Conservation (phyloP, 2,888 invertebrate genomes). For the Sthenelais limicola region DNA sequence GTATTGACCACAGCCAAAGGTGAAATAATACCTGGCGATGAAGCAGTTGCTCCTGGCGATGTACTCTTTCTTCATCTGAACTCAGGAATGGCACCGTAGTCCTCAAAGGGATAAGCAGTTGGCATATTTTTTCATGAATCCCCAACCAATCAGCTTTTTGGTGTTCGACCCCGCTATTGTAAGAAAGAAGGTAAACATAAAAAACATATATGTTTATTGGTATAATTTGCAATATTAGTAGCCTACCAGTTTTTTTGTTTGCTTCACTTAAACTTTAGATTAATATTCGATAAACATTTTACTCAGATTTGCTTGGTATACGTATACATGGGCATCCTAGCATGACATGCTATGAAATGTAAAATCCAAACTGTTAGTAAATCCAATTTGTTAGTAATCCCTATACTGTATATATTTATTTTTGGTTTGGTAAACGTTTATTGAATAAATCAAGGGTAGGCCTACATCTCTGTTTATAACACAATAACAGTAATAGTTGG, state of each 20-base stretch:
- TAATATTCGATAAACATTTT: background rate
- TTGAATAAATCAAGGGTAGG: no score
- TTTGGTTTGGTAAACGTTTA: no score
- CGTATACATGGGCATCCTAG: no score
- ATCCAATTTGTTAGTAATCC: no score
- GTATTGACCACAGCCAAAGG: no score
- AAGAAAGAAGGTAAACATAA: no score
- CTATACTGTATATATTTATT: no score
- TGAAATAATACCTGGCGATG: conserved; percentile 68
- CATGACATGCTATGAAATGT: no score
- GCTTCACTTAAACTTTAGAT: background rate
- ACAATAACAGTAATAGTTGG: no score
- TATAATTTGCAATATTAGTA: background rate
- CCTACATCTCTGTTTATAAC: no score
- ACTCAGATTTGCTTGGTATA: background rate
- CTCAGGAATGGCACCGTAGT: conserved; percentile 68
- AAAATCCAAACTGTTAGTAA: no score
- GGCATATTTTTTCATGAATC: conserved; percentile 72
- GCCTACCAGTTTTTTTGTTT: background rate
- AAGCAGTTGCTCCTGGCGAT: conserved; percentile 62
- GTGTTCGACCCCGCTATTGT: conserved; percentile 70
- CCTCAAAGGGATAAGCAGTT: conserved; percentile 65
- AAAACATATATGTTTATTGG: no score
- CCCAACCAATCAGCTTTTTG: conserved; percentile 72
- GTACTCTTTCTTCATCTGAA: conserved; percentile 70